A percentile compares a stretch with the other conserved stretches of the same genome.
Conservation (phyloP, 2,113 vertebrate genomes). For the Pantherophis guttatus region DNA sequence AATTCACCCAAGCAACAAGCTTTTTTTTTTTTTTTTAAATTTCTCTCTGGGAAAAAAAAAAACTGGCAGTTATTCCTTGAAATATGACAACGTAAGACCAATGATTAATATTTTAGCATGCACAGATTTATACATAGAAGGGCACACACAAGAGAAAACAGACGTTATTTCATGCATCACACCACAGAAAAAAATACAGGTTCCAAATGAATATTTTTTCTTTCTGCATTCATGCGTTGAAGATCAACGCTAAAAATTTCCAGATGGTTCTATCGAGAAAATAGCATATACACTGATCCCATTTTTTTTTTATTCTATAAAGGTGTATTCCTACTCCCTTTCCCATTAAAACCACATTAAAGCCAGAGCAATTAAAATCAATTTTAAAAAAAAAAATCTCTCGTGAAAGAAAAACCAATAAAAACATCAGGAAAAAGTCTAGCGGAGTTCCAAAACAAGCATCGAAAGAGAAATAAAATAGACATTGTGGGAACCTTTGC, state of each 20-base stretch:
- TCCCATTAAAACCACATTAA: not conserved
- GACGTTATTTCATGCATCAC: not conserved
- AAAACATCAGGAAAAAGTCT: not conserved
- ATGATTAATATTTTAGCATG: constrained; percentile 59
- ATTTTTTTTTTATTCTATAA: not conserved
- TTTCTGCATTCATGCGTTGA: not conserved
- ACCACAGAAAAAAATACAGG: not conserved
- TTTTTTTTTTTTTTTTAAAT: not conserved
- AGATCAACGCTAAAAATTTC: not conserved
- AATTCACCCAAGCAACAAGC: not conserved
- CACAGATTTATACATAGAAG: constrained; percentile 43
- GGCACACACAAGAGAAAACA: not conserved
- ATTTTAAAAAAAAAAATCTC: no score
- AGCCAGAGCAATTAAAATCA: not conserved
- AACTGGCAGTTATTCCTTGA: constrained; percentile 6
- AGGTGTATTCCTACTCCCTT: not conserved
- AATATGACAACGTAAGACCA: constrained; percentile 4
- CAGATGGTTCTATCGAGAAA: not conserved
- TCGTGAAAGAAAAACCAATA: not conserved
- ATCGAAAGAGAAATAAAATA: not conserved
- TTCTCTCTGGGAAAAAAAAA: not conserved
- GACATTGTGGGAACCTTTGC: not conserved
- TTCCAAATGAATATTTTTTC: not conserved
- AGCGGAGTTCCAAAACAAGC: not conserved
- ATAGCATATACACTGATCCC: not conserved